Conservation (phyloP, 2,113 vertebrate genomes). For the Semicossyphus pulcher region DNA sequence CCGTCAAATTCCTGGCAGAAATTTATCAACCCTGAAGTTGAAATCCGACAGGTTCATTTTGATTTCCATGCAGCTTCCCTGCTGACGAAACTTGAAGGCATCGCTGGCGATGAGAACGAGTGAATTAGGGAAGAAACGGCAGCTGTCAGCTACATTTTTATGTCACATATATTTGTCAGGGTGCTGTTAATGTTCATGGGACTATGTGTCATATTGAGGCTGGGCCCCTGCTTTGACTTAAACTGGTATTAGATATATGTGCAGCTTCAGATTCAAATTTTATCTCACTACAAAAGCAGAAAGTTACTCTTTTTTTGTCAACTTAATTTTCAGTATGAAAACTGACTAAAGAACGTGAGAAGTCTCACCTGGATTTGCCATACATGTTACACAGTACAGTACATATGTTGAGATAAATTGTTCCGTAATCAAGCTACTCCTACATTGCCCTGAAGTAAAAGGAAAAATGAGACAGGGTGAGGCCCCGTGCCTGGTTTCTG, state of each 20-base stretch:
- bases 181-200: constrained; percentile 14
- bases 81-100: constrained; percentile 29
- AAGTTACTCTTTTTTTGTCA: too few species aligned
- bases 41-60: constrained; percentile 17
- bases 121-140: constrained; percentile 20
- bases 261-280: too few species aligned
- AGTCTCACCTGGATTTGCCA: background rate
- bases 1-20: constrained; percentile 33
- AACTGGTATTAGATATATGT: constrained; percentile 23
- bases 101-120: constrained; percentile 1
- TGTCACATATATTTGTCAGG: constrained; percentile 28
- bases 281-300: too few species aligned
- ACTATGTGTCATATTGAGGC: constrained; percentile 1
- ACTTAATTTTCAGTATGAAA: too few species aligned
- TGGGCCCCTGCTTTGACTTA: background rate
- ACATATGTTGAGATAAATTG: constrained; percentile 1
- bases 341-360: too few species aligned
- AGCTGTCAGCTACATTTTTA: constrained; percentile 22
- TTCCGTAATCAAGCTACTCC: background rate
- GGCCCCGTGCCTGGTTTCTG: constrained; percentile 22
- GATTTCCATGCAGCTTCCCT: constrained; percentile 30
- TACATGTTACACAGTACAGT: background rate
- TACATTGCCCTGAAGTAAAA: background rate
- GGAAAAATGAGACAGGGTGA: constrained; percentile 9
- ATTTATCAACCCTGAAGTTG: constrained; percentile 19